These are phyloP conservation scores for Archegozetes longisetosus DNA, from an alignment of 1,140 invertebrate genomes.

Conservation along the genomic window DNA sequence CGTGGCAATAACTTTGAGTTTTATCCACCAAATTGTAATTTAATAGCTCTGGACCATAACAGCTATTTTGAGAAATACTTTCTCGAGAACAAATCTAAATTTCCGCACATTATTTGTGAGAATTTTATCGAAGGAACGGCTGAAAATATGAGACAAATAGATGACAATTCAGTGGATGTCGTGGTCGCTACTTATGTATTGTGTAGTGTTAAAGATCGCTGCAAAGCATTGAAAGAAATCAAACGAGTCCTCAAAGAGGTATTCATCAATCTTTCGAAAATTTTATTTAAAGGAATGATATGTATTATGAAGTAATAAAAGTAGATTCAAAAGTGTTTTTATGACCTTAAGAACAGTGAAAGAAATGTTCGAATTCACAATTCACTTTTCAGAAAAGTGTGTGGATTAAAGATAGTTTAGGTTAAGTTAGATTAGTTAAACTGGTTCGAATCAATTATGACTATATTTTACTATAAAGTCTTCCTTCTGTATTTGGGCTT, in stretches of 20 bases:
- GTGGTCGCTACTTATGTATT: slow-evolving; percentile 26
- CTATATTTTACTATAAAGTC: too few relatives aligned
- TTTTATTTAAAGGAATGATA: too few relatives aligned
- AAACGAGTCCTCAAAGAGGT: slow-evolving; percentile 22
- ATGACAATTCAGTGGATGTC: slow-evolving; percentile 23
- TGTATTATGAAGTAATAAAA: too few relatives aligned
- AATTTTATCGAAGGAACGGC: slow-evolving; percentile 20
- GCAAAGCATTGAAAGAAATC: slow-evolving; percentile 24
- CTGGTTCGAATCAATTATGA: too few relatives aligned
- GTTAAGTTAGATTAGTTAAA: too few relatives aligned
- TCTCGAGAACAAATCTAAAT: not conserved
- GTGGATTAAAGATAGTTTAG: too few relatives aligned
- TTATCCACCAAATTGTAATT: not conserved
- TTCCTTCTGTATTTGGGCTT: too few relatives aligned
- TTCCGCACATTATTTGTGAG: slow-evolving; percentile 14
- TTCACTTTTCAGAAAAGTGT: too few relatives aligned
- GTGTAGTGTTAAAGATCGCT: slow-evolving; percentile 24
- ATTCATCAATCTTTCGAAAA: too few relatives aligned
- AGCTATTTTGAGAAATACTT: slow-evolving; percentile 1
- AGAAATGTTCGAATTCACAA: too few relatives aligned
- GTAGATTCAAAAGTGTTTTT: too few relatives aligned
- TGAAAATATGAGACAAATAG: slow-evolving; percentile 23
- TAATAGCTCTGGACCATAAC: not conserved
- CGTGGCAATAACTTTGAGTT: not conserved
- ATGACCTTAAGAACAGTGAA: too few relatives aligned